Conservation (phyloP, 2,888 invertebrate species). For the Drosophila mimetica region DNA sequence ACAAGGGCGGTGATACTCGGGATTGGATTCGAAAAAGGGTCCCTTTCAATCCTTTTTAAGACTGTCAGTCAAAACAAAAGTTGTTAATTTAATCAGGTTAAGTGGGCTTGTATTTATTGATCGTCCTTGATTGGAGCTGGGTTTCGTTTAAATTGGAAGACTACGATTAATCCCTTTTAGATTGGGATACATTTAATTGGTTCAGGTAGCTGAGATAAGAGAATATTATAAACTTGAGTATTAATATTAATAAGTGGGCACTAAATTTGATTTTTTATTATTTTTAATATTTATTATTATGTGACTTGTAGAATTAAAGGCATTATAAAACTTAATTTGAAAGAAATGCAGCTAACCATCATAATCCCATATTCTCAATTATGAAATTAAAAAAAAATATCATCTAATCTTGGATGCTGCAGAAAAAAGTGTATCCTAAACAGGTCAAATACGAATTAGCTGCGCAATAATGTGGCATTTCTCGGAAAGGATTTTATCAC, state of each 20-base stretch:
- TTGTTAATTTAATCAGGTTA: constrained; percentile 64
- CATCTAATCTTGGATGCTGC: not conserved
- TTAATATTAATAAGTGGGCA: no score
- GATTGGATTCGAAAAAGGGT: constrained; percentile 1
- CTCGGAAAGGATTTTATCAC: constrained; percentile 33
- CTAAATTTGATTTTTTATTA: no score
- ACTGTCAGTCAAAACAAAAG: constrained; percentile 33
- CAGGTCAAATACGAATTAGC: constrained; percentile 6
- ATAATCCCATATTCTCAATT: no score
- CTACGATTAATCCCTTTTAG: constrained; percentile 6
- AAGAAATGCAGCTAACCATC: no score
- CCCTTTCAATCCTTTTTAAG: constrained; percentile 18
- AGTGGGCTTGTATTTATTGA: constrained; percentile 43
- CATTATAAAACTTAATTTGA: no score
- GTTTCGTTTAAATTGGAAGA: not conserved
- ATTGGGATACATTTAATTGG: constrained; percentile 3
- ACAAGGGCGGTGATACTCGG: constrained; percentile 5
- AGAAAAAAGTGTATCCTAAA: not conserved
- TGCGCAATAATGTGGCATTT: constrained; percentile 15
- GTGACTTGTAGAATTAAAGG: no score
- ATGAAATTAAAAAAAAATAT: no score
- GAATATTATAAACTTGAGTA: no score
- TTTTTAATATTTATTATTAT: no score
- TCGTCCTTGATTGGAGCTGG: constrained; percentile 25
- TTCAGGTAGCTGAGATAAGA: no score